Base-by-base conservation (phyloP, 2,888 invertebrate genomes). In the Antitype chi region DNA sequence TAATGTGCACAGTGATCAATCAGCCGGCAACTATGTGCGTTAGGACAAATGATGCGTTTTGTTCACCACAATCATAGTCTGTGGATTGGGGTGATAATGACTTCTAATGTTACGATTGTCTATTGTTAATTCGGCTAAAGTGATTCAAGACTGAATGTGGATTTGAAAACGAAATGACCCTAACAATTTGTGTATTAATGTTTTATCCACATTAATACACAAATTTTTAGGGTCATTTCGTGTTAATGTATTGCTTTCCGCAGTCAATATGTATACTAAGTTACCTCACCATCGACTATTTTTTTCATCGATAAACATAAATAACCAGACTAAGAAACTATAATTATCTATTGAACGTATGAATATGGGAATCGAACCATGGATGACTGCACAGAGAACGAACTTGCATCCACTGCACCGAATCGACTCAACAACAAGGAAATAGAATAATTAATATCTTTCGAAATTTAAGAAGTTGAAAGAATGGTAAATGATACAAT, bases 11-110 rank as follows among this genome's bases (percentile, higher is more conserved):
- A 52, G 81, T 72, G 82, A 90, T 89, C 88, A 83, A 89, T 89
- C 90, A 87, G 81, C 60, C 78, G 78, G 67, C 82, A 76, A 82
- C 84, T 80, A 76, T 74, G 57, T 73, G 80, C 82, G 66, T 66
- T 75, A 64, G n/a, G 85, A 88, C 89, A 89, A 89, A 89, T 89
- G 85, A 85, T 76, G 84, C 76, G 79, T 82, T 86, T 84, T 86
- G 84, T 78, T 78, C 71, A 60, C 64, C 72, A 63, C 71, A 55
- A 57, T 52, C 53, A 28, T 52, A 78, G 63, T 67, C 71, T 70
- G 84, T 64, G 74, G 68, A 71, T 23, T 60, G 47, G 74, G 66
- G 83, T 9, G 59, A 49, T 73, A 81, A 70, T 63, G 63, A 67
- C 78, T 49, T 49, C 43, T 78, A 74, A 85, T 74, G 60, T 59